Base-by-base conservation (phyloP, 2,113 vertebrate species). In the Oenanthe oenanthe region DNA sequence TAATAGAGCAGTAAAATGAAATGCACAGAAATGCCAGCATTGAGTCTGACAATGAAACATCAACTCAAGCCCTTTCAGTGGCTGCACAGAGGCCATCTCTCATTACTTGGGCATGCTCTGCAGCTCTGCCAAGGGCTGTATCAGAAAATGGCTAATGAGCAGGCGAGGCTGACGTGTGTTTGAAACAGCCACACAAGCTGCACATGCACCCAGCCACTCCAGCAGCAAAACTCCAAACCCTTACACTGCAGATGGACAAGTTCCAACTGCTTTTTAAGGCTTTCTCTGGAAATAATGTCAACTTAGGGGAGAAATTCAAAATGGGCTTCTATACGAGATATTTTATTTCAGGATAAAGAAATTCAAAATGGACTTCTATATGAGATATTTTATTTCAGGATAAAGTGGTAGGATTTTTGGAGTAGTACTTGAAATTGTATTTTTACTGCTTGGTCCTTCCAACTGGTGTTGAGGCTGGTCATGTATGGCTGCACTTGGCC, bases 401-500 rank as follows among this genome's bases (percentile, higher is more conserved):
- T 56, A 10, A 74, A 81, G 26, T 9, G 13, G 6, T 9, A 17
- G 13, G 24, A 29, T 36, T 63, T 87, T 53, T 51, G 7, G 31
- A 72, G 19, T 47, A 43, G 12, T n/a, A 36, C 32, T 73, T 47
- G 19, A 56, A 91, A 62, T 20, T 34, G 2, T 42, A 2, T 45
- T 84, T 83, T 70, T 80, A 50, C 17, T 11, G 7, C 25, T 47
- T 78, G 1, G 18, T 51, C n/a, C 31, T 76, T 65, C 32, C 10
- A 61, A 1, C 16, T 31, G 40, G 4, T 36, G 14, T 9, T 61
- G 24, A n/a, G 24, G 11, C 45, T 12, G 5, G 47, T 11, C 10
- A 18, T 1, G 6, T 24, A 8, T 2, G 1, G 56, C 32, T 42
- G 32, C 0, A 0, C 17, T 75, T 1, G 2, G 38, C 29, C 51